Base-by-base conservation (phyloP, 2,888 invertebrate species). In the Colostygia pectinataria region DNA sequence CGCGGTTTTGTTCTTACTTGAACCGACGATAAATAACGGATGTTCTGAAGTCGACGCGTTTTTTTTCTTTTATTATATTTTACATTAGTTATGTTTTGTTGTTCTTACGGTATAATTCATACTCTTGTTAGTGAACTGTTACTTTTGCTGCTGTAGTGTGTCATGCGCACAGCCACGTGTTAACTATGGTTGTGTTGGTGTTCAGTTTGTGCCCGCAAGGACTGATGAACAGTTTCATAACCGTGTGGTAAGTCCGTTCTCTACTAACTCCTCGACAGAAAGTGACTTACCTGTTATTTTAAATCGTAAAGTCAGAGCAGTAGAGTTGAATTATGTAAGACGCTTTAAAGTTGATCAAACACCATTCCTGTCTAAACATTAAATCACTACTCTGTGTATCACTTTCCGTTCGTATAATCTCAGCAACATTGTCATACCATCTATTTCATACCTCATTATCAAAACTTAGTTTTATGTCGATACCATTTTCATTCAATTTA, bases 141-240 rank as follows among this genome's bases (percentile, higher is more conserved):
- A 76, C 50, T 71, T 72, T 77, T 82, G 83, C 82, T 82, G 78
- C 70, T 75, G 82, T 71, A 53, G 63, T 52, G 66, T 71, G 71
- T 65, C 69, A 73, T 67, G 72, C 68, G 71, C 77, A 78, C 78
- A 69, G 73, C 71, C 73, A 71, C 74, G 71, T 74, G 77, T 46
- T 52, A 52, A 52, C 52, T 52, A 90, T 84, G 85, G 88, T 90
- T 90, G 84, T 92, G 90, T 92, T 91, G 91, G 91, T 92, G 91
- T 92, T 92, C 92, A 94, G 94, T 93, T 93, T 94, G 92, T 94
- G 94, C 94, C 93, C 94, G 89, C 95, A 94, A 93, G 95, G 95
- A 94, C 93, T 95, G 92, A 94, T 95, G 94, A 95, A 95, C 94
- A 95, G 94, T 93, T 95, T 95, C 93, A 94, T 95, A 93, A 94